phyloP scores from a whole-genome alignment of 2,113 vertebrate species.

The Aleadryas rufinucha region DNA sequence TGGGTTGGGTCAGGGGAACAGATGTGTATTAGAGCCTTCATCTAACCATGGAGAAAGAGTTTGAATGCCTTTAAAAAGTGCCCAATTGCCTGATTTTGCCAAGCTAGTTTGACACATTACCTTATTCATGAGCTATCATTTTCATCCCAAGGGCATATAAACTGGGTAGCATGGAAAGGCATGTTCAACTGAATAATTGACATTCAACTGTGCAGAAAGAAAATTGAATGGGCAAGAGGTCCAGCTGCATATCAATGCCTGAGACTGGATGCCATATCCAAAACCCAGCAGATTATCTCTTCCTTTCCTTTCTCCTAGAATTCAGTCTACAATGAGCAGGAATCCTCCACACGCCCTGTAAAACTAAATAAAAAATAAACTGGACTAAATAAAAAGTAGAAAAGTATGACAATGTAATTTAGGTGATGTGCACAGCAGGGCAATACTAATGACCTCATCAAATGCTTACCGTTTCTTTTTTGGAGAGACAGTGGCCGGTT shows the following conservation, averaged over 20 bases:
- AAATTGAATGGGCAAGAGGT: slow-evolving; percentile 31
- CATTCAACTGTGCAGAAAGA: slow-evolving; percentile 40
- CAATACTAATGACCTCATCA: neutral
- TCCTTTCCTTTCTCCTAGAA: neutral
- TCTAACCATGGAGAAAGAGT: slow-evolving; percentile 39
- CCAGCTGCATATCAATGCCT: slow-evolving; percentile 27
- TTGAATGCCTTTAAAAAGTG: slow-evolving; percentile 49
- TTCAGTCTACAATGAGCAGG: neutral
- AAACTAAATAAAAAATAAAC: neutral
- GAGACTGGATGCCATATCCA: neutral
- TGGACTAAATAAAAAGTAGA: neutral
- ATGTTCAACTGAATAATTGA: slow-evolving; percentile 20
- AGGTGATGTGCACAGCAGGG: neutral
- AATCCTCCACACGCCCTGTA: neutral
- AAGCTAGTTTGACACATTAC: slow-evolving; percentile 39
- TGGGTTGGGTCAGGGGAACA: slow-evolving; percentile 59
- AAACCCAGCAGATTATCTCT: slow-evolving; percentile 11
- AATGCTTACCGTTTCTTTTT: neutral
- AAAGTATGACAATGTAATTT: neutral
- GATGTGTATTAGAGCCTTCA: slow-evolving; percentile 9
- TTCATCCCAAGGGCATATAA: neutral
- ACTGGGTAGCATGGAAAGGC: neutral
- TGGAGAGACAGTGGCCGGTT: neutral
- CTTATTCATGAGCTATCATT: slow-evolving; percentile 41
- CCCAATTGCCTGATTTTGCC: slow-evolving; percentile 37